A percentile compares a stretch with the other conserved stretches of the same genome.
Conservation (phyloP, 2,888 invertebrate species). For the Adineta ricciae region DNA sequence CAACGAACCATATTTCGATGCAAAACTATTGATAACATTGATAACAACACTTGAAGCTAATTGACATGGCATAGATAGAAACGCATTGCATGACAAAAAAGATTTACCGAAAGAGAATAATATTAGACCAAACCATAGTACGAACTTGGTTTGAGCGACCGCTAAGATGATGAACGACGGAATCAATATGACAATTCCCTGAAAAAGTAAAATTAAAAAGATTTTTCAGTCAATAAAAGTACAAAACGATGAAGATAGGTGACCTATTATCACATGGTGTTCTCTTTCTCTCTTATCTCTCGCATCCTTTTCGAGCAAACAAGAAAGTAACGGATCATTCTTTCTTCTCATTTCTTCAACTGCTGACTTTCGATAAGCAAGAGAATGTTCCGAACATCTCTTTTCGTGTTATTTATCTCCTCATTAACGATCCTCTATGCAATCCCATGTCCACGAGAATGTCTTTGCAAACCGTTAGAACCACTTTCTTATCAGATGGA, state of each 20-base stretch:
- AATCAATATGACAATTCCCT: slow-evolving; percentile 56
- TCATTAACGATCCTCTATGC: background rate
- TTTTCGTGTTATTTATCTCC: background rate
- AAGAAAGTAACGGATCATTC: background rate
- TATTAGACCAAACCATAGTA: slow-evolving; percentile 71
- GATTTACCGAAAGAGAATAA: slow-evolving; percentile 65
- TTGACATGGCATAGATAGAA: background rate
- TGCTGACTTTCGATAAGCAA: background rate
- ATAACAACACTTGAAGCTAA: slow-evolving; percentile 57
- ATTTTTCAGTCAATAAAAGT: background rate
- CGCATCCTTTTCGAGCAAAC: background rate
- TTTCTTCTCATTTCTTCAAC: background rate
- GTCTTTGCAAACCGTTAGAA: background rate
- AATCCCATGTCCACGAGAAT: background rate
- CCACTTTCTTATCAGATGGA: background rate
- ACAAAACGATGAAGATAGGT: background rate
- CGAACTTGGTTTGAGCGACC: slow-evolving; percentile 55
- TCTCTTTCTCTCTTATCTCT: background rate
- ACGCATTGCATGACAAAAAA: background rate
- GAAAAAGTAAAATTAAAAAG: background rate
- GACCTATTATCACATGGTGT: background rate
- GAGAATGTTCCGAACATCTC: background rate
- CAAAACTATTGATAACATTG: slow-evolving; percentile 81
- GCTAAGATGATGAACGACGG: slow-evolving; percentile 77
- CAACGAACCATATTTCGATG: slow-evolving; percentile 64